Conservation (phyloP, 2,113 vertebrate genomes). For the Aphelocoma coerulescens region DNA sequence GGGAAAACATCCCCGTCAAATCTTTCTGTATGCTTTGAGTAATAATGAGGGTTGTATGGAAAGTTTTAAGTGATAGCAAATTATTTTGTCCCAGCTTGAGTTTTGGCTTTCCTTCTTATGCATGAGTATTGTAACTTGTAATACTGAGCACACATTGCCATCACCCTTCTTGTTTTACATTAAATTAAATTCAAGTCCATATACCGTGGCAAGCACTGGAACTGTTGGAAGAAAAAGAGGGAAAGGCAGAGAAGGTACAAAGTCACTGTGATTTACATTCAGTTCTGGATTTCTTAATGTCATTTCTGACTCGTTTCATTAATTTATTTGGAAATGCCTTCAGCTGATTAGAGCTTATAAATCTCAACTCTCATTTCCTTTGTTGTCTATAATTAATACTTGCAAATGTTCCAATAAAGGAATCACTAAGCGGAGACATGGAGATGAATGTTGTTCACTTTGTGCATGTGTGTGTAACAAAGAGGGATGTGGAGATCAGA, state of each 20-base stretch:
- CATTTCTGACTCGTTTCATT: neutral
- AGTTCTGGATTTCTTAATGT: neutral
- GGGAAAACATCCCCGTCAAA: neutral
- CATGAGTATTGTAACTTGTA: neutral
- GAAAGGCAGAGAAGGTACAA: neutral
- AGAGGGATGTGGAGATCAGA: neutral
- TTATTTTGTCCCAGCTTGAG: neutral
- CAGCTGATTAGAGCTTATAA: constrained; percentile 10
- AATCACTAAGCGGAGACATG: neutral
- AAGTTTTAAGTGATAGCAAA: neutral
- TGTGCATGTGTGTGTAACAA: neutral
- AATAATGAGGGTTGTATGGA: neutral
- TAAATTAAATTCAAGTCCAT: neutral
- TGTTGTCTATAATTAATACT: neutral
- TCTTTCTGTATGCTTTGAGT: neutral
- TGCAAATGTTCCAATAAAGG: constrained; percentile 23
- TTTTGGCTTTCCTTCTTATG: neutral
- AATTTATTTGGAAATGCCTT: constrained; percentile 45
- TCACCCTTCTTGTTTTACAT: neutral
- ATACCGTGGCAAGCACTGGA: neutral
- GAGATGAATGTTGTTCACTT: neutral
- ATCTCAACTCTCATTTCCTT: neutral
- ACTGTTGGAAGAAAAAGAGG: neutral
- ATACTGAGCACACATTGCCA: neutral
- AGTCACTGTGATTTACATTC: neutral